These are phyloP conservation scores for Pogonocherus hispidulus DNA, from an alignment of 2,888 invertebrate genomes.

Conservation along the genomic window DNA sequence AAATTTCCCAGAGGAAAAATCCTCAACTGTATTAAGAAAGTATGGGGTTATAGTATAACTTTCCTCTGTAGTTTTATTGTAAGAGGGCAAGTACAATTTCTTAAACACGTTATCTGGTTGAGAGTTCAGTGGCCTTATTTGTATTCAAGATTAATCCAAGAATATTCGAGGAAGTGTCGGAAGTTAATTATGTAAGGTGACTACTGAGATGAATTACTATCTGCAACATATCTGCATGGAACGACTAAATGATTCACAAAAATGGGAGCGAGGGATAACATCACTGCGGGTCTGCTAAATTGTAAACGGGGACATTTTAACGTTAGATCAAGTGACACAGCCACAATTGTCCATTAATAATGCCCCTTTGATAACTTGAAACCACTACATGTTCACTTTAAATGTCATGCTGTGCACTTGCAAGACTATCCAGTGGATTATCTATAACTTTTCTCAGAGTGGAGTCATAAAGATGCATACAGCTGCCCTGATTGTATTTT, in stretches of 20 bases:
- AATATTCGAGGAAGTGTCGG: not conserved
- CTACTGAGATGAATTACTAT: not conserved
- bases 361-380: conserved; percentile 13
- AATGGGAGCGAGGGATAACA: conserved; percentile 7
- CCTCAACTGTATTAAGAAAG: too few species aligned
- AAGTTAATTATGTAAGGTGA: conserved; percentile 8
- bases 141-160: too few species aligned
- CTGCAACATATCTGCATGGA: conserved; percentile 8
- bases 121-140: too few species aligned
- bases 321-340: conserved; percentile 15
- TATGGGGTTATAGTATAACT: too few species aligned
- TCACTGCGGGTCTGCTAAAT: not conserved
- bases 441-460: not conserved
- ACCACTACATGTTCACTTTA: conserved; percentile 7
- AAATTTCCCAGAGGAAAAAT: too few species aligned
- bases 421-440: not conserved
- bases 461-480: too few species aligned
- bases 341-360: conserved; percentile 26
- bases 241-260: conserved; percentile 24
- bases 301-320: conserved; percentile 16
- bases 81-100: too few species aligned
- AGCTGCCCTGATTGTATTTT: too few species aligned
- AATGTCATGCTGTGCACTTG: not conserved
- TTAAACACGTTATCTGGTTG: too few species aligned
- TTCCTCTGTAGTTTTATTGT: too few species aligned